Evolutionary conservation across 2,888 invertebrate genomes (phyloP).

Genomic region (Geotrupes spiniger): DNA sequence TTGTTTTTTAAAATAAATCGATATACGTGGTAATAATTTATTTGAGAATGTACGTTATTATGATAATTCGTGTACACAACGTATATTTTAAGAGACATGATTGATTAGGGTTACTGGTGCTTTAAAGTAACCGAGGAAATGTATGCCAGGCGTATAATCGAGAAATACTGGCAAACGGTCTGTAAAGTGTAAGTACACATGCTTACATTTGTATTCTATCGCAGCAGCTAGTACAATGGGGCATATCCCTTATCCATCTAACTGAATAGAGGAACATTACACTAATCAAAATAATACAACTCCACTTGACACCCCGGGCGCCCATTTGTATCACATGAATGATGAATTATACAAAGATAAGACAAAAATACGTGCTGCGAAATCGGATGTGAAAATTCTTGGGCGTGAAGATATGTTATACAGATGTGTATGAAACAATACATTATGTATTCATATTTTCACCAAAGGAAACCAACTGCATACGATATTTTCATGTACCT

Average conservation of each 20-base stretch:
- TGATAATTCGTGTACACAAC: too few species aligned
- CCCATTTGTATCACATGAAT: conserved; percentile 43
- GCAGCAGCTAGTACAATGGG: conserved; percentile 37
- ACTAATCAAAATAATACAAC: conserved; percentile 45
- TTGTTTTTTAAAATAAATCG: too few species aligned
- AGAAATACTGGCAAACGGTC: conserved; percentile 3
- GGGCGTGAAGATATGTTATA: conserved; percentile 7
- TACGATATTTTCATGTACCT: too few species aligned
- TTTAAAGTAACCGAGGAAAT: background rate
- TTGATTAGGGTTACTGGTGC: background rate
- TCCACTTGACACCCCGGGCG: conserved; percentile 41
- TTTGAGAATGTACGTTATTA: too few species aligned
- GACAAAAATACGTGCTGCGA: conserved; percentile 44
- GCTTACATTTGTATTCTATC: conserved; percentile 42
- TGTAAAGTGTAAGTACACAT: conserved; percentile 9
- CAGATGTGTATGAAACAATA: conserved; percentile 4
- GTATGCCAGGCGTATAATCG: background rate
- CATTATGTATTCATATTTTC: background rate
- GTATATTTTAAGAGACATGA: background rate
- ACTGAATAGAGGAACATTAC: conserved; percentile 44
- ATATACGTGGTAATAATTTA: too few species aligned
- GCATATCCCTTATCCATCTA: conserved; percentile 41
- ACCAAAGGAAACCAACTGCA: too few species aligned
- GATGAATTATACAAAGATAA: conserved; percentile 46
- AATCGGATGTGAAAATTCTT: conserved; percentile 32